Conservation (phyloP, 2,888 invertebrate species). For the Trichogramma dendrolimi region DNA sequence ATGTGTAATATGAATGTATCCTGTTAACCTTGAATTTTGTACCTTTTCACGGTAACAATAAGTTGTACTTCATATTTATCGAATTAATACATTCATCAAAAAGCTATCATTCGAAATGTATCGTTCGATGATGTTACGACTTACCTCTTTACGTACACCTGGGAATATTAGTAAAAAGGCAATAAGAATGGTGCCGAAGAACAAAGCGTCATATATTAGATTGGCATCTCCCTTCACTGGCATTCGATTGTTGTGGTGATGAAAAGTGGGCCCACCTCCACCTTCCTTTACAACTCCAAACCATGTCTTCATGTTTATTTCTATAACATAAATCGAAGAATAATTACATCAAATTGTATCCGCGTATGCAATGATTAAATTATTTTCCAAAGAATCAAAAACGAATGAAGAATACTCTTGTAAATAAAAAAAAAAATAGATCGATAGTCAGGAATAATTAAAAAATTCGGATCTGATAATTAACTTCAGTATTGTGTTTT, state of each 20-base stretch:
- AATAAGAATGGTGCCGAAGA: conserved; percentile 86
- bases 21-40: too few species aligned
- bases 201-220: conserved; percentile 77
- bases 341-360: neutral
- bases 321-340: conserved; percentile 19
- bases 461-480: too few species aligned
- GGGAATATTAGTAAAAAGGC: conserved; percentile 96
- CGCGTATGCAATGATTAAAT: too few species aligned
- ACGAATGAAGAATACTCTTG: too few species aligned
- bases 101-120: too few species aligned
- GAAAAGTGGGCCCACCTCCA: conserved; percentile 93
- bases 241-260: conserved; percentile 90
- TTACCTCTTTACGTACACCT: conserved; percentile 89
- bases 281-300: conserved; percentile 56
- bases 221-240: conserved; percentile 92
- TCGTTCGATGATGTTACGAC: conserved; percentile 24
- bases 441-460: too few species aligned
- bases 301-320: conserved; percentile 82
- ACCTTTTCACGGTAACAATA: too few species aligned
- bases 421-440: too few species aligned
- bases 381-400: too few species aligned
- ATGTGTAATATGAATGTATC: too few species aligned
- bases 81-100: neutral
- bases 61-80: neutral
- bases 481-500: too few species aligned